These are phyloP conservation scores for Atta texana DNA, from an alignment of 1,140 invertebrate species.

Conservation along the genomic window DNA sequence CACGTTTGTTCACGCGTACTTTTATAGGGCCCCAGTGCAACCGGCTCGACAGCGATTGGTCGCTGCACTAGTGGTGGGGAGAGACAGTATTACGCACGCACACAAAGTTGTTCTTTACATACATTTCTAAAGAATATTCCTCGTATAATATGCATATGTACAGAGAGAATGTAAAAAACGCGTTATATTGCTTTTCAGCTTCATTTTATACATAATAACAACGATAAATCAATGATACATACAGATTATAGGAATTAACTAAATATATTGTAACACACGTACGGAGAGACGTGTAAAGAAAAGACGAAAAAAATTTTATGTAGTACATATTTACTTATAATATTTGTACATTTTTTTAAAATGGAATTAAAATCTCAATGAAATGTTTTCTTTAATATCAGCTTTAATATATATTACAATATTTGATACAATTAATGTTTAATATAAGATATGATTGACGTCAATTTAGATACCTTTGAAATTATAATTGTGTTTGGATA, in stretches of 20 bases:
- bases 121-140: neutral
- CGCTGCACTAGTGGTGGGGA: neutral
- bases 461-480: neutral
- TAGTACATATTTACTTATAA: neutral
- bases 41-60: slow-evolving; percentile 30
- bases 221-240: neutral
- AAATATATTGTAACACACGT: neutral
- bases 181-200: neutral
- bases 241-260: neutral
- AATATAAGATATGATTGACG: neutral
- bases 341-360: neutral
- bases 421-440: neutral
- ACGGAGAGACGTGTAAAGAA: neutral
- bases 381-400: neutral
- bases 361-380: neutral
- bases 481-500: neutral
- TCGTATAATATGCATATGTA: neutral
- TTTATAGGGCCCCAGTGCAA: neutral
- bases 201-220: neutral
- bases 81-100: neutral
- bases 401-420: neutral
- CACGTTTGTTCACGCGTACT: neutral
- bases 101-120: neutral
- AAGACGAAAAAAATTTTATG: neutral
- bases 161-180: neutral